Evolutionary conservation across 2,797 vertebrate genomes (phyloP), one percentile per base, ranked within the genome.

Genomic region (Enoplosus armatus): DNA sequence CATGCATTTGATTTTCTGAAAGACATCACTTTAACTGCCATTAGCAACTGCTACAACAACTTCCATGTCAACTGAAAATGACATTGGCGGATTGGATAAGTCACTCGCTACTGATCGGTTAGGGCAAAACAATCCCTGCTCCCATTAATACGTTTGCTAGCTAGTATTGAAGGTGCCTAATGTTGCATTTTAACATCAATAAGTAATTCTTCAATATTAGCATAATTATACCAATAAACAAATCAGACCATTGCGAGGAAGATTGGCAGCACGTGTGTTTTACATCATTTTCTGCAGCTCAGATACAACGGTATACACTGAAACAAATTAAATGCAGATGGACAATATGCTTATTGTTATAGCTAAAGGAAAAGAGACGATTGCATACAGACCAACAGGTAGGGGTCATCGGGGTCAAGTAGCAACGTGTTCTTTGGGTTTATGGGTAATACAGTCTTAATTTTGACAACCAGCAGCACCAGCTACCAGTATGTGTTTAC

Each of bases 401-500:
- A 12, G 14, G 27, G 48, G 37, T 67, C 68, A 68, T 33, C 24
- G 1, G 53, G 33, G 24, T 43, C 55, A 55, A 50, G 60, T 51
- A 48, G 37, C 39, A 69, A 48, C 43, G 50, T 45, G n/a, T 10
- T 73, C 50, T 68, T 61, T 60, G 20, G 61, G 20, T 56, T 75
- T 53, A 54, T 79, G 50, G 51, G 41, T 53, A 72, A 43, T 71
- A 54, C 47, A 24, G 53, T 50, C 5, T 47, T 75, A 16, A 62
- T 47, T 82, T 43, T 82, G 67, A 47, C 61, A 79, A 31, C 51
- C 12, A 29, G n/a, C 48, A 53, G 22, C 55, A 31, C 16, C 29
- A 4, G 31, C 29, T n/a, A n/a, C n/a, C n/a, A 33, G 20, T 69
- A 76, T 73, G 50, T 68, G 48, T 55, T 76, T 65, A 51, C 31